Evolutionary conservation across 2,888 invertebrate genomes (phyloP).

Genomic region (Antitype chi): DNA sequence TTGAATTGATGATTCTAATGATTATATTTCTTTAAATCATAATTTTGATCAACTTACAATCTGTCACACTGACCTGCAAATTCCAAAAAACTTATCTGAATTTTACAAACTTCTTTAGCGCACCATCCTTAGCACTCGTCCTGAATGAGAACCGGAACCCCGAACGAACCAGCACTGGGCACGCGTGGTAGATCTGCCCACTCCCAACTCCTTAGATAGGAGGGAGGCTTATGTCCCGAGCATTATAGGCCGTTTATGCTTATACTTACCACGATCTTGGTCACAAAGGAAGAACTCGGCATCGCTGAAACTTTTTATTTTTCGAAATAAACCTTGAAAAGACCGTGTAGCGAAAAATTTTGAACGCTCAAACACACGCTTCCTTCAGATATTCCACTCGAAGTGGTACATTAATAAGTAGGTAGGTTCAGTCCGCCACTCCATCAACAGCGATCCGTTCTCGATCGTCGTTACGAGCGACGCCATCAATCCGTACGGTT

Average conservation of each 20-base stretch:
- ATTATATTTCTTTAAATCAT: neutral
- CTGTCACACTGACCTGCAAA: neutral
- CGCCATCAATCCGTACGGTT: conserved; percentile 47
- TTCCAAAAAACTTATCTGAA: neutral
- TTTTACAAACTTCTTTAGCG: neutral
- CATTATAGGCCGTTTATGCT: neutral
- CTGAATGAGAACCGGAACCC: neutral
- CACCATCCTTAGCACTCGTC: neutral
- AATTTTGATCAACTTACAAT: neutral
- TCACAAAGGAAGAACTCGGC: neutral
- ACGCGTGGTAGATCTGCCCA: neutral
- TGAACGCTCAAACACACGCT: neutral
- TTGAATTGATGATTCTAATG: neutral
- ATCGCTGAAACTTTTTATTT: neutral
- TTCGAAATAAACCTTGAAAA: neutral
- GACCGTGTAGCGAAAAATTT: neutral
- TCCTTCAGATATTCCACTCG: neutral
- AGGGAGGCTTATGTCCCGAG: neutral
- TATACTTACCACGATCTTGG: neutral
- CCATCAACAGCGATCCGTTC: conserved; percentile 35
- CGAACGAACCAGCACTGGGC: neutral
- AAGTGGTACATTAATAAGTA: conserved; percentile 22
- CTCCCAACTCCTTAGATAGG: no score
- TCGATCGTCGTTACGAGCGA: conserved; percentile 14
- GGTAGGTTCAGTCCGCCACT: conserved; percentile 23